Base-by-base conservation (phyloP, 92 coral and sea anemone genomes). In the Micromussa lordhowensis region DNA sequence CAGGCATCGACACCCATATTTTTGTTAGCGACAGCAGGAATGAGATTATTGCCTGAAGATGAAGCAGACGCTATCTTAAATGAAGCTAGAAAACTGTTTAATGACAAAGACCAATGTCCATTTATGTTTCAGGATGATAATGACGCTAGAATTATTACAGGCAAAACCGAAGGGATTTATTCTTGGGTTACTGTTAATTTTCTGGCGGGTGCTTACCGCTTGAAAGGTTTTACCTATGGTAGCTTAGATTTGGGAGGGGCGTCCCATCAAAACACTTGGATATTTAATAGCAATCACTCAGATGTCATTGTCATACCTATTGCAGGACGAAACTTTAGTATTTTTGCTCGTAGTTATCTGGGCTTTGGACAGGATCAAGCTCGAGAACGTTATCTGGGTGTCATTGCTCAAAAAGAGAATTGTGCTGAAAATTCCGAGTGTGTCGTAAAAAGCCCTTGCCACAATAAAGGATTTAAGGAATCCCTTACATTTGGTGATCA, bases 11-110 rank as follows among this genome's bases (percentile, higher is more conserved):
- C 91, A 24, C 86, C 93, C 12, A 68, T 92, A n/a, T 79, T 72
- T 30, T 28, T 92, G 36, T 87, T 92, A 44, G 95, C 88, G 64
- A 92, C 95, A 26, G 95, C 95, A 30, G 95, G 95, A 19, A 92
- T 92, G 95, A 79, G 95, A 26, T 86, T 92, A 8, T 72, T 72
- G 77, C 77, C 77, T 71, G 77, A 71, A 34, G 77, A 31, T 34
- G 49, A 71, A 15, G 77, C 77, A 3, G 44, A 34, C 21, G 92
- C 86, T 53, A 69, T 92, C 28, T 26, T 89, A 29, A 69, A 77
- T 61, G 85, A 92, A 61, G 93, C 90, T 9, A 87, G 86, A 38
- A 48, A 68, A n/a, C 28, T 87, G 54, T 86, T 93, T 44, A 49
- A 79, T 13, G 82, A 93, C 51, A 89, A 86, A 44, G 66, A 72